Base-by-base conservation (phyloP, 2,888 invertebrate genomes). In the Drosophila antonietae region DNA sequence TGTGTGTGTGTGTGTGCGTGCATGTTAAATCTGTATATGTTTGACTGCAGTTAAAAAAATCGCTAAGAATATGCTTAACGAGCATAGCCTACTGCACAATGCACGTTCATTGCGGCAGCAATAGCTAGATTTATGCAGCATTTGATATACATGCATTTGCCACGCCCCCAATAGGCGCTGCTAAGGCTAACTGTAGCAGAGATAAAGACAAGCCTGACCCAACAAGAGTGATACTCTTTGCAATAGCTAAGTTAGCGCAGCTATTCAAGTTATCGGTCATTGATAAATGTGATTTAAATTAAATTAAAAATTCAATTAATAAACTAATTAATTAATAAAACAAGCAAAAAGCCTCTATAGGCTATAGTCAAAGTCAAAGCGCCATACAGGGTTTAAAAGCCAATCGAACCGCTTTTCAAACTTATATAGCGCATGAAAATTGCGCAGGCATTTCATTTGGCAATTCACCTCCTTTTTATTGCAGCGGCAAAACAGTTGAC, bases 1-100 rank as follows among this genome's bases (percentile, higher is more conserved):
- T 49, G 47, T 10, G 47, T 15, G 23, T 7, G 14, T 20, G 20
- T 20, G 8, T 28, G 28, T 47, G 18, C 10, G 52, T 14, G 20
- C 60, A 39, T 68, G 51, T 46, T 28, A 6, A 1, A 12, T 14
- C 47, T 65, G 37, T 51, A 47, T 66, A 52, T 56, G 52, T 59
- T 53, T 28, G 64, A 58, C 56, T 78, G 67, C 66, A 46, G 66
- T 67, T 68, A 57, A 78, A 72, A 84, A 49, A 31, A n/a, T 10
- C 2, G 6, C 49, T 12, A 18, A 33, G 10, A 33, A 6, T 31
- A 1, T 12, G 6, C 18, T 0, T 2, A 51, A n/a, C 31, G 49
- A 2, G 49, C 49, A 18, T 51, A 51, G 12, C 18, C 18, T 0
- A 18, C 49, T 12, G 33, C 49, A 18, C 6, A 33, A 51, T 33